Conservation (phyloP, 2,113 vertebrate species). For the Crotalus viridis region DNA sequence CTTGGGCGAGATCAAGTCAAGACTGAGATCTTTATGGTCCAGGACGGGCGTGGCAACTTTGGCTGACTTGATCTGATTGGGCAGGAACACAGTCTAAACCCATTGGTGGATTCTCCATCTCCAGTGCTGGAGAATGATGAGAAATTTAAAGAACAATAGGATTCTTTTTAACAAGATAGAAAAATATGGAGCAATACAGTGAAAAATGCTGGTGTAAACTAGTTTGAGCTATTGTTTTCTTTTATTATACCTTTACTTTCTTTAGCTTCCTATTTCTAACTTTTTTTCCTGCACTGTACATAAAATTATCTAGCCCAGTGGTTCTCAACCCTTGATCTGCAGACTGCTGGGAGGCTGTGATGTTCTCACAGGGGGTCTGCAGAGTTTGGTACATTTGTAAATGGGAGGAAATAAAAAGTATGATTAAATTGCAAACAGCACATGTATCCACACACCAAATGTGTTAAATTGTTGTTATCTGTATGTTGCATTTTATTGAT, state of each 20-base stretch:
- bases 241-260: not conserved
- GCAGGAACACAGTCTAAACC: too few species aligned
- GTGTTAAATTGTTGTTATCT: slow-evolving; percentile 16
- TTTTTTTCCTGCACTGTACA: not conserved
- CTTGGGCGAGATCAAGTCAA: too few species aligned
- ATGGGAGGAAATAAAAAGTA: slow-evolving; percentile 33
- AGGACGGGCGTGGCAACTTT: too few species aligned
- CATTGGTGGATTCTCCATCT: too few species aligned
- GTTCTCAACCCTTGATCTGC: not conserved
- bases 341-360: not conserved
- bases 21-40: too few species aligned
- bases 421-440: slow-evolving; percentile 22
- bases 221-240: not conserved
- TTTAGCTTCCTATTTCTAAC: not conserved
- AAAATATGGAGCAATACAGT: not conserved
- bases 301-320: not conserved
- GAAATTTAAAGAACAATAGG: not conserved
- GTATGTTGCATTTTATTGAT: slow-evolving; percentile 6
- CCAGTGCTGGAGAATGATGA: not conserved
- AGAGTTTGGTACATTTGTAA: not conserved
- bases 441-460: slow-evolving; percentile 38
- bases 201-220: not conserved
- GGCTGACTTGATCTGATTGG: too few species aligned
- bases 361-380: not conserved
- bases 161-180: not conserved